Evolutionary conservation across 2,797 vertebrate genomes (phyloP).

Genomic region (Pantherophis alleghaniensis): DNA sequence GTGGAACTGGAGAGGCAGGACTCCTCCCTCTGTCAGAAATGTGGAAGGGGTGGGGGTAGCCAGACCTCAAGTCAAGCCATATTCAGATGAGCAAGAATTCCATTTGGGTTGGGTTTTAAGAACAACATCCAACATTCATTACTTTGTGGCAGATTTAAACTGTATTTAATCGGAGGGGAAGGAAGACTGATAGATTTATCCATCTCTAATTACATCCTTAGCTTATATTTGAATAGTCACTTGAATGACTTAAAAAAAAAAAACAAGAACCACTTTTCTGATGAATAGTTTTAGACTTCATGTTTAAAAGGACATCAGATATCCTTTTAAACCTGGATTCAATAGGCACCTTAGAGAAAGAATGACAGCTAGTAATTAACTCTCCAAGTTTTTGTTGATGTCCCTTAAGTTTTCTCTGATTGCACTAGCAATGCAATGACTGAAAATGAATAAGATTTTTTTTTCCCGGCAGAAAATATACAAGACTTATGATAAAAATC

Average conservation of each 20-base stretch:
- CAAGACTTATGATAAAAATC: neutral
- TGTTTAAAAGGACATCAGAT: neutral
- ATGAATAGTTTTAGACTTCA: neutral
- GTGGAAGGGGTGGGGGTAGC: neutral
- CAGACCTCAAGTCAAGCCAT: neutral
- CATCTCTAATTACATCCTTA: neutral
- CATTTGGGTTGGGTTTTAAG: neutral
- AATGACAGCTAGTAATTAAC: neutral
- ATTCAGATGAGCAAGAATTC: neutral
- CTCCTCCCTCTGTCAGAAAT: conserved; percentile 34
- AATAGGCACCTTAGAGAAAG: neutral
- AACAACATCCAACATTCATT: neutral
- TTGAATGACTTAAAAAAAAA: neutral
- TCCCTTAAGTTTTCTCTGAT: neutral
- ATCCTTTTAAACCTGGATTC: neutral
- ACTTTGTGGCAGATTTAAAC: neutral
- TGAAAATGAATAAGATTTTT: neutral
- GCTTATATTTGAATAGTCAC: neutral
- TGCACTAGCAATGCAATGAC: neutral
- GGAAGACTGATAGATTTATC: neutral
- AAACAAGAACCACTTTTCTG: neutral
- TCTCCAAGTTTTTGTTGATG: neutral
- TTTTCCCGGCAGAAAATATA: neutral
- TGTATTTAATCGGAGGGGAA: neutral
- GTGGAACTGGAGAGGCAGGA: conserved; percentile 38